Percentiles rank a stretch among this genome's conserved stretches.
Conservation (phyloP, 2,113 vertebrate genomes). For the Leptobrachium leishanense region DNA sequence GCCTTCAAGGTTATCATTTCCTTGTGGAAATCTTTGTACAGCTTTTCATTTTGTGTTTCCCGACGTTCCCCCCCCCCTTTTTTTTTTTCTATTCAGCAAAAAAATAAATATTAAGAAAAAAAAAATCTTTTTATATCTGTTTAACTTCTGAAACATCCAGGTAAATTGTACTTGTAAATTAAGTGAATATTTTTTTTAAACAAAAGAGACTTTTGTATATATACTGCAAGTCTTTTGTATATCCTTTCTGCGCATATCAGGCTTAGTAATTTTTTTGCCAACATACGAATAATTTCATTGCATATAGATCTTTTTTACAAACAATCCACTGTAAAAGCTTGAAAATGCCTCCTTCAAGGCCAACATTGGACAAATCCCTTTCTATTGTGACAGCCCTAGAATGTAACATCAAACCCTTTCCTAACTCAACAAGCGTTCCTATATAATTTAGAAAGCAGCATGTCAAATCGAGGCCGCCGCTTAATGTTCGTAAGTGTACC, state of each 20-base stretch:
- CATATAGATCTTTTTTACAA: not conserved
- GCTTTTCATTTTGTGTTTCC: conserved; percentile 74
- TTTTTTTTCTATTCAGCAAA: conserved; percentile 68
- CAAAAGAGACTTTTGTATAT: conserved; percentile 73
- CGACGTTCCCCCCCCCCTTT: conserved; percentile 51
- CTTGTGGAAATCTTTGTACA: conserved; percentile 74
- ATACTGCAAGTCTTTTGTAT: conserved; percentile 74
- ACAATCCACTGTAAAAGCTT: no score
- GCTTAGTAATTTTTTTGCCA: conserved; percentile 67
- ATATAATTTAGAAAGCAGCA: conserved; percentile 56
- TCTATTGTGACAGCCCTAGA: no score
- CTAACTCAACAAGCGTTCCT: conserved; percentile 45
- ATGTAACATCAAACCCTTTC: conserved; percentile 2
- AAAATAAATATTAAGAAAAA: conserved; percentile 29
- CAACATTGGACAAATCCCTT: not conserved
- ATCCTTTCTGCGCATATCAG: conserved; percentile 72
- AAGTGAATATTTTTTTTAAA: conserved; percentile 78
- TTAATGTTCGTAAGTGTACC: conserved; percentile 47
- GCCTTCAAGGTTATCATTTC: conserved; percentile 66
- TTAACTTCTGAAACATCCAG: conserved; percentile 74
- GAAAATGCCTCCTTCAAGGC: not conserved
- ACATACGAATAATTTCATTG: conserved; percentile 56
- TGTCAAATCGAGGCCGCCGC: conserved; percentile 53
- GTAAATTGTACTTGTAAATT: conserved; percentile 82
- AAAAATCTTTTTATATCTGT: conserved; percentile 71